A percentile compares a stretch with the other conserved stretches of the same genome.
These are phyloP conservation scores for Oncorhynchus kisutch DNA, from an alignment of 2,113 vertebrate genomes.

Conservation along the genomic window DNA sequence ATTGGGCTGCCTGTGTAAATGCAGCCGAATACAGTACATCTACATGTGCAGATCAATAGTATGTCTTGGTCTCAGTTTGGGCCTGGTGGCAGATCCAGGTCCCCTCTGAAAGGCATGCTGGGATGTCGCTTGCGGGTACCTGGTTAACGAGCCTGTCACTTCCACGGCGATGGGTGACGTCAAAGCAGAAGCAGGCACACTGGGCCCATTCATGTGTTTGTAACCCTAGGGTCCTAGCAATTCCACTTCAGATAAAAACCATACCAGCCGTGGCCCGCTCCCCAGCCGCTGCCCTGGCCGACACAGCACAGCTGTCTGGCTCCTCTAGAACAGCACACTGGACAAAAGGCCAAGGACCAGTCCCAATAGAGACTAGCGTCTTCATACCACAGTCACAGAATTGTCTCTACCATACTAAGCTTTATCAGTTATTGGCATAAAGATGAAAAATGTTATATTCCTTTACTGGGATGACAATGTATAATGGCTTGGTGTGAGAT, in stretches of 20 bases:
- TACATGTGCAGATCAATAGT: neutral
- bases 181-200: no score
- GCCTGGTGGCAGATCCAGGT: neutral
- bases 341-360: conserved; percentile 20
- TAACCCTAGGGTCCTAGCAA: conserved; percentile 57
- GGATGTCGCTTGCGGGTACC: conserved; percentile 12
- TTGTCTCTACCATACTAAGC: no score
- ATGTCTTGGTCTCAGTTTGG: neutral
- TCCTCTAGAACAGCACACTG: conserved; percentile 12
- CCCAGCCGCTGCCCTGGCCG: conserved; percentile 9
- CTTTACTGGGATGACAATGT: neutral
- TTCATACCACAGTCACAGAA: no score
- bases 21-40: no score
- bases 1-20: no score
- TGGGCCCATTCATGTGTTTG: conserved; percentile 15
- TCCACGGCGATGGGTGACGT: no score
- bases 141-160: conserved; percentile 44
- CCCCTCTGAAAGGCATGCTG: conserved; percentile 36
- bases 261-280: conserved; percentile 51
- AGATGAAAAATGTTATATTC: no score
- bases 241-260: conserved; percentile 62
- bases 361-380: conserved; percentile 4
- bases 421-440: no score
- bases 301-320: conserved; percentile 61
- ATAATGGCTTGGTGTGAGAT: no score